Percentiles rank a stretch among this genome's conserved stretches.
Evolutionary conservation across 2,797 vertebrate genomes (phyloP).

Genomic region (Scarus forsteni): DNA sequence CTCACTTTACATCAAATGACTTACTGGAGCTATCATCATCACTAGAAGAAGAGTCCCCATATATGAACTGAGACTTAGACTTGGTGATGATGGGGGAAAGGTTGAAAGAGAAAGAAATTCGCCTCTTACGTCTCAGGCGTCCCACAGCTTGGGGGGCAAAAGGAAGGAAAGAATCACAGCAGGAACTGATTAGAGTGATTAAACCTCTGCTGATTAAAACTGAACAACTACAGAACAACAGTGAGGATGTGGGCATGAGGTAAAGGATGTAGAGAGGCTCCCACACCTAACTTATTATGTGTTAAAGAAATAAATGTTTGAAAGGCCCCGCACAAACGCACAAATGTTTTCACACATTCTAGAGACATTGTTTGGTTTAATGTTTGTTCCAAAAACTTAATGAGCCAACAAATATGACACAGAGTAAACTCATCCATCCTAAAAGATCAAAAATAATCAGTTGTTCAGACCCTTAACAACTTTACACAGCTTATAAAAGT

Average conservation of each 20-base stretch:
- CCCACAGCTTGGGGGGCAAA: slow-evolving; percentile 77
- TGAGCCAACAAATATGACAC: too few species aligned
- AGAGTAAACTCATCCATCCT: too few species aligned
- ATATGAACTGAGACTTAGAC: slow-evolving; percentile 90
- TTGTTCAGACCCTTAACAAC: too few species aligned
- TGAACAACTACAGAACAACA: slow-evolving; percentile 8
- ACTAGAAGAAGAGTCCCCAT: slow-evolving; percentile 92
- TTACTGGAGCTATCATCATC: slow-evolving; percentile 92
- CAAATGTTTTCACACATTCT: not conserved
- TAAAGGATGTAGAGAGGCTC: not conserved
- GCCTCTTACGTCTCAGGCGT: slow-evolving; percentile 85
- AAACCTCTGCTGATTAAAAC: slow-evolving; percentile 11
- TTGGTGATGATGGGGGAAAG: slow-evolving; percentile 93
- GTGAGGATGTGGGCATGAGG: not conserved
- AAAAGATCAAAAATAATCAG: too few species aligned
- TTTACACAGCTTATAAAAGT: too few species aligned
- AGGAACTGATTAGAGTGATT: slow-evolving; percentile 40
- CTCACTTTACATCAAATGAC: slow-evolving; percentile 72
- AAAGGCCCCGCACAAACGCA: slow-evolving; percentile 8
- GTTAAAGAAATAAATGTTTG: not conserved
- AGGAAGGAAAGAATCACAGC: slow-evolving; percentile 73
- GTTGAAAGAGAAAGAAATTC: slow-evolving; percentile 93
- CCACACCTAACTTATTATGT: not conserved
- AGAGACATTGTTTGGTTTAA: too few species aligned
- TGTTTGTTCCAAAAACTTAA: not conserved